Base-by-base conservation (phyloP, 2,888 invertebrate genomes). In the Euproctis similis region DNA sequence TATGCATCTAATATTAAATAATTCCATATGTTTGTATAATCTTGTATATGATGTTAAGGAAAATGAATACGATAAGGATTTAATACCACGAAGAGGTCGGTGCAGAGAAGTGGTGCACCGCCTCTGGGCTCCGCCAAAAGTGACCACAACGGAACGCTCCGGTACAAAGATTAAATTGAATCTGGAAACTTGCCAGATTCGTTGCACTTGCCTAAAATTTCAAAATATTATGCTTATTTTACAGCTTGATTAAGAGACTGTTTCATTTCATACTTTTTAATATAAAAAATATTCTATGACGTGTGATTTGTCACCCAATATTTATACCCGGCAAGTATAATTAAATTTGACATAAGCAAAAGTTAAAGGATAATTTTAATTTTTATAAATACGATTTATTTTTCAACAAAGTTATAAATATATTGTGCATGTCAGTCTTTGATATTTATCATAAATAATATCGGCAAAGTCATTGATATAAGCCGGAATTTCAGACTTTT, bases 151-250 rank as follows among this genome's bases (percentile, higher is more conserved):
- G 54, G 43, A 53, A 58, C 60, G 59, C 56, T 51, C 59, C 55
- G n/a, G 61, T 60, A 70, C 70, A 71, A 76, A 78, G 73, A 80
- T 76, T 73, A 78, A 77, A 77, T 78, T 52, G 55, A 57, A 49
- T 47, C 59, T 76, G 77, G 80, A 73, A 42, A 46, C 40, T 42
- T 54, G 75, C 80, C 78, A 66, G 59, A 34, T 42, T 42, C 36
- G n/a, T 54, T 45, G 56, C 55, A 58, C n/a, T n/a, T n/a, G n/a
- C 42, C 59, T 51, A 52, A 65, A 71, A 75, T 74, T 73, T 67
- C 70, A 65, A 71, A 77, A 74, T 73, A 73, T 72, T 71, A 72
- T 74, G 70, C 66, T 68, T 63, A 73, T 73, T 70, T 68, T 67
- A 61, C 65, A 55, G 50, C 48, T 49, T 24, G 34, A 43, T 43